These are phyloP conservation scores for Haemorhous mexicanus DNA, from an alignment of 2,113 vertebrate species.

Conservation along the genomic window DNA sequence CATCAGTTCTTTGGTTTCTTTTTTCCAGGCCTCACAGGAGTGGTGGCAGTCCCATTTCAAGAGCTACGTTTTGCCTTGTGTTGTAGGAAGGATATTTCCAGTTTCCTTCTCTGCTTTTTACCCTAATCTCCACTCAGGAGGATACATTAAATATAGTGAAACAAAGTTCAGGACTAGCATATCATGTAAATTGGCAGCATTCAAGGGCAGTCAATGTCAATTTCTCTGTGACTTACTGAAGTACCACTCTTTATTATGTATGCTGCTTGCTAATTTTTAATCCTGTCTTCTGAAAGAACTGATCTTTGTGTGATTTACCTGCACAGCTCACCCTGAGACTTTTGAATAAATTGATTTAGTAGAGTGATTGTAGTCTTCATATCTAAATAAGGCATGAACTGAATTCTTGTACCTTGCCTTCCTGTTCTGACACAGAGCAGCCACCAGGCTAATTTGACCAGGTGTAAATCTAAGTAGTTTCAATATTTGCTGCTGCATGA, in stretches of 20 bases:
- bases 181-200: neutral
- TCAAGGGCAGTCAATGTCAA: neutral
- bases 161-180: neutral
- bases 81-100: neutral
- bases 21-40: neutral
- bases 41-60: neutral
- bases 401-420: neutral
- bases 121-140: neutral
- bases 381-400: neutral
- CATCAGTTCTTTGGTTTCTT: neutral
- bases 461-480: neutral
- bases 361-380: neutral
- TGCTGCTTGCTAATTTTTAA: neutral
- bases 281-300: neutral
- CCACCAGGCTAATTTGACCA: neutral
- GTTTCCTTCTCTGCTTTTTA: neutral
- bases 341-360: neutral
- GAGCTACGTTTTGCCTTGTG: neutral
- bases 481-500: neutral
- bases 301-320: neutral
- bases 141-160: neutral
- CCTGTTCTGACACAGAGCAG: neutral
- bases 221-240: neutral
- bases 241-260: neutral
- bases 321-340: neutral